Evolutionary conservation across 2,888 invertebrate genomes (phyloP).

Genomic region (Dolichopus griseipennis): DNA sequence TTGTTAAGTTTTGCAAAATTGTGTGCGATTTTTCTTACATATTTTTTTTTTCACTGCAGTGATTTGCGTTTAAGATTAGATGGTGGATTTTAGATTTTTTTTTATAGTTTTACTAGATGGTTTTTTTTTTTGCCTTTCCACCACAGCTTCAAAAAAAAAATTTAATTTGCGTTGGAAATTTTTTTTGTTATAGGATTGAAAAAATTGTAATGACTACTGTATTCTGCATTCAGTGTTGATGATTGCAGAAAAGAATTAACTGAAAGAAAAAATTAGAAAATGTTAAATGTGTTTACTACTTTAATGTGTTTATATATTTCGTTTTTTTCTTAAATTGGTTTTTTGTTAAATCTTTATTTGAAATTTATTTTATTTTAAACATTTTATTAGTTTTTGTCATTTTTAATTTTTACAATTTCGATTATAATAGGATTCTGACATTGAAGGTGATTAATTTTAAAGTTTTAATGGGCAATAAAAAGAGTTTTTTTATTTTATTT

Average conservation of each 20-base stretch:
- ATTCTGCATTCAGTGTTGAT: not conserved
- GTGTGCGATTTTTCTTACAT: constrained; percentile 4
- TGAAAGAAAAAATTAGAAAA: not conserved
- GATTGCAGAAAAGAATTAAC: not conserved
- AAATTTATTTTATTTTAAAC: not conserved
- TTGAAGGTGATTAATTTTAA: not conserved
- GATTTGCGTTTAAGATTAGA: constrained; percentile 6
- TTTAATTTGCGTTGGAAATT: not conserved
- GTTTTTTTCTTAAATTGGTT: not conserved
- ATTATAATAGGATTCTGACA: not conserved
- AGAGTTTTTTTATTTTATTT: no score
- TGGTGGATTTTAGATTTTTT: not conserved
- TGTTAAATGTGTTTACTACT: not conserved
- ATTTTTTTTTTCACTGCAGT: not conserved
- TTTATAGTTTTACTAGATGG: no score
- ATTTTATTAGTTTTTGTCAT: no score
- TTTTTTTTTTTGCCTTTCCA: no score
- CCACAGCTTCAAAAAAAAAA: no score
- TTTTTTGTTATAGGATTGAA: not conserved
- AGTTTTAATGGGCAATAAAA: no score
- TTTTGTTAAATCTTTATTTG: not conserved
- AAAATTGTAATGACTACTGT: not conserved
- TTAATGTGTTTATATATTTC: not conserved
- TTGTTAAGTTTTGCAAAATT: not conserved
- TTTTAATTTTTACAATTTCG: no score